A percentile compares a stretch with the other conserved stretches of the same genome.
Evolutionary conservation across 2,888 invertebrate species (phyloP).

Genomic region (Nycteola revayana): DNA sequence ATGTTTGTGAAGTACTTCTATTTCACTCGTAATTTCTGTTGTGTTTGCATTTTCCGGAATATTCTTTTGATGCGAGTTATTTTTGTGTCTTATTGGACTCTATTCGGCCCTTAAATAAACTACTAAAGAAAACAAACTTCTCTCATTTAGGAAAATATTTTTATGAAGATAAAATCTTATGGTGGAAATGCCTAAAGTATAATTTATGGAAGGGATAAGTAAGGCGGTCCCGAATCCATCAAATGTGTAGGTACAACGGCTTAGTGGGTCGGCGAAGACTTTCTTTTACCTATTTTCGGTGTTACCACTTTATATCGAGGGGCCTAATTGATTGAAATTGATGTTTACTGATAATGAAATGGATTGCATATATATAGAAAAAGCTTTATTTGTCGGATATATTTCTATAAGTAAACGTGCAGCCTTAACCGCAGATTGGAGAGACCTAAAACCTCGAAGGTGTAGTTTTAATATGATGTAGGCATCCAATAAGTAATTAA

Average conservation of each 20-base stretch:
- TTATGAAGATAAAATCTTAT: slow-evolving; percentile 11
- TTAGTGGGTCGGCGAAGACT: slow-evolving; percentile 5
- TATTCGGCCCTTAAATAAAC: slow-evolving; percentile 10
- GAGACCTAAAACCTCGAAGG: too few species aligned
- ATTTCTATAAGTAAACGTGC: too few species aligned
- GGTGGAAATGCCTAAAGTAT: slow-evolving; percentile 7
- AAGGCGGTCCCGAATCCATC: slow-evolving; percentile 3
- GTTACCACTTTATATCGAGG: neutral
- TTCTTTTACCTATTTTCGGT: too few species aligned
- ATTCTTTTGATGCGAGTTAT: slow-evolving; percentile 11
- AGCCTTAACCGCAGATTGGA: too few species aligned
- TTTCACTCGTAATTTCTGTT: slow-evolving; percentile 7
- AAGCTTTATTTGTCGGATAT: slow-evolving; percentile 9
- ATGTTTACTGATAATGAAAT: slow-evolving; percentile 13
- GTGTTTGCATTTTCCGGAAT: slow-evolving; percentile 2
- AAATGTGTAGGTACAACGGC: slow-evolving; percentile 7
- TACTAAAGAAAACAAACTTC: slow-evolving; percentile 9
- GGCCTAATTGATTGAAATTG: slow-evolving; percentile 15
- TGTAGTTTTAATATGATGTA: too few species aligned
- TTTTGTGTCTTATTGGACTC: slow-evolving; percentile 8
- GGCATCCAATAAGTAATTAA: too few species aligned
- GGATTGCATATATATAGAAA: neutral
- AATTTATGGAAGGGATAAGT: slow-evolving; percentile 15
- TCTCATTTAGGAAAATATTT: slow-evolving; percentile 13
- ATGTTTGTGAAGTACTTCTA: slow-evolving; percentile 24